A percentile compares a stretch with the other conserved stretches of the same genome.
Evolutionary conservation across 2,888 invertebrate genomes (phyloP).

Genomic region (Macrosiphum euphorbiae): DNA sequence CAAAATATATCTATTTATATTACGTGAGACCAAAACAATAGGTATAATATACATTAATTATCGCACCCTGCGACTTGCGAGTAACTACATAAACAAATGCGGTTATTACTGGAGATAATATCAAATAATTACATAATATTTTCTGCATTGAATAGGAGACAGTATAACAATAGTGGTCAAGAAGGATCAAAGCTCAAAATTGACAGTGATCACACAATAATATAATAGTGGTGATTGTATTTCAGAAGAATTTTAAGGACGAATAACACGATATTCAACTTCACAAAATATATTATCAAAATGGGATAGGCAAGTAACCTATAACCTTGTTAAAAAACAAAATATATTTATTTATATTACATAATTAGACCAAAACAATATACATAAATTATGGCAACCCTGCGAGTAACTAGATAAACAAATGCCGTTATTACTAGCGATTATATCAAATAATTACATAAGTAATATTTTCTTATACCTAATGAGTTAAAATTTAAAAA

Average conservation of each 20-base stretch:
- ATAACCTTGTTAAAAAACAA: background rate
- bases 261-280: background rate
- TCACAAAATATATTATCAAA: background rate
- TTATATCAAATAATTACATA: background rate
- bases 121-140: no score
- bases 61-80: no score
- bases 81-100: no score
- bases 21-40: no score
- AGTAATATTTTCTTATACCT: background rate
- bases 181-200: background rate
- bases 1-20: no score
- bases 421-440: no score
- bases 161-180: background rate
- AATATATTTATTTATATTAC: background rate
- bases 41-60: no score
- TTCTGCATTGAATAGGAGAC: no score
- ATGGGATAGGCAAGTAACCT: background rate
- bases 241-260: background rate
- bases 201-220: background rate
- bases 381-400: background rate
- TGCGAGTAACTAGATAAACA: no score
- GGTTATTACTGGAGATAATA: no score
- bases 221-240: background rate
- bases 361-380: background rate
- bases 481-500: background rate